phyloP scores from a whole-genome alignment of 2,888 invertebrate genomes.

The Hypsopygia costalis region DNA sequence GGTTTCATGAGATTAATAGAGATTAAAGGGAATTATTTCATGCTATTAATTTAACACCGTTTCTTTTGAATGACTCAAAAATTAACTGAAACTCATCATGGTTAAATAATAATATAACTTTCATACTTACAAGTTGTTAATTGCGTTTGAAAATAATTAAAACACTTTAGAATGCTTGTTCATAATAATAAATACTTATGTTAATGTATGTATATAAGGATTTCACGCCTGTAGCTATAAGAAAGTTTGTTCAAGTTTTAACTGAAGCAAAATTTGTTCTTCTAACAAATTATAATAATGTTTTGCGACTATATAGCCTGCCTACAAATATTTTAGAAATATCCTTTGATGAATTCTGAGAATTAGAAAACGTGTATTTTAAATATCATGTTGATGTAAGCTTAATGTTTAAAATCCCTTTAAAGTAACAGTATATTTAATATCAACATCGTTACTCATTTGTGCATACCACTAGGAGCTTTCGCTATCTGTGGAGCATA shows the following conservation, averaged over 20 bases:
- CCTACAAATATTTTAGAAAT: no score
- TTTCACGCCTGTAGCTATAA: background rate
- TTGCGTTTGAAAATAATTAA: conserved; percentile 8
- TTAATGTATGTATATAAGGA: background rate
- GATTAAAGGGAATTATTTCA: conserved; percentile 14
- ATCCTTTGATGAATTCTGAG: no score
- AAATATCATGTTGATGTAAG: conserved; percentile 9
- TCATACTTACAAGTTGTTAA: conserved; percentile 7
- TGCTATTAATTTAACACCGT: conserved; percentile 8
- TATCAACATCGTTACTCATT: no score
- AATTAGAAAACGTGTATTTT: conserved; percentile 8
- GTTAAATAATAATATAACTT: conserved; percentile 4
- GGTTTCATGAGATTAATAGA: conserved; percentile 12
- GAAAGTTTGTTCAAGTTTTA: background rate
- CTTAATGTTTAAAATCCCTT: conserved; percentile 1
- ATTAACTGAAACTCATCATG: conserved; percentile 9
- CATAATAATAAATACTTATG: conserved; percentile 3
- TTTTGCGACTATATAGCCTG: no score
- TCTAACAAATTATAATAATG: background rate
- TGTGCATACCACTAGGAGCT: no score
- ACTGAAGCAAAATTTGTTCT: background rate
- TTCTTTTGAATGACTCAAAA: background rate
- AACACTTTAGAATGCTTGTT: conserved; percentile 3
- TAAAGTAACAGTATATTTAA: no score
- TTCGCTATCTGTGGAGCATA: no score